Evolutionary conservation across 2,113 vertebrate genomes (phyloP), one percentile per base, ranked within the genome.

Genomic region (Camelus dromedarius): DNA sequence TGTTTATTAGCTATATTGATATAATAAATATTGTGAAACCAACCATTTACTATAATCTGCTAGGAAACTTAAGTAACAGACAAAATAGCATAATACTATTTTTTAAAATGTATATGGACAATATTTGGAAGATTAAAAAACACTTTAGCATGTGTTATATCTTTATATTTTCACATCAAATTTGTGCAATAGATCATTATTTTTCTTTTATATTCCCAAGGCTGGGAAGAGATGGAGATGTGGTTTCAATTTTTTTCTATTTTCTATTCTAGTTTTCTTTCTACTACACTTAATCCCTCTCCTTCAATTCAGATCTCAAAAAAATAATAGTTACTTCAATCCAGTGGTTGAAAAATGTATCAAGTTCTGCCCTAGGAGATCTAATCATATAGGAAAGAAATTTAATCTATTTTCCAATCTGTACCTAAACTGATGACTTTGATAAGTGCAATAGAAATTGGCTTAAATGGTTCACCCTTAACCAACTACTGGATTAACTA

Each of bases 161-260:
- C 24, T 84, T 60, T 79, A n/a, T 42, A 38, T 70, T 95, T 83
- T 97, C 3, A 60, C 35, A 16, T n/a, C 8, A 89, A 70, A 60
- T 81, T 94, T 73, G 20, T 76, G 38, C 75, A 4, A 35, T 87
- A 64, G 46, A 66, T 80, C 15, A 58, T 22, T 87, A 18, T 72
- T 96, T 95, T 92, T 48, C 42, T 89, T 89, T 95, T 90, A 56
- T 83, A 62, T 79, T 42, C 24, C 14, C 15, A n/a, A 50, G 22
- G 14, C 12, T 62, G 9, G 4, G 42, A 84, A 90, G 22, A 0
- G 30, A n/a, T 56, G 18, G n/a, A 90, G 28, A 50, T 46, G 42
- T 10, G 9, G 75, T 15, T 69, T 87, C 32, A 79, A 38, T 15
- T 38, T 77, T 75, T 32, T 38, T 10, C 22, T 5, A 26, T 56